These are phyloP conservation scores for Acanthis flammea DNA, from an alignment of 2,797 vertebrate genomes.

Conservation along the genomic window DNA sequence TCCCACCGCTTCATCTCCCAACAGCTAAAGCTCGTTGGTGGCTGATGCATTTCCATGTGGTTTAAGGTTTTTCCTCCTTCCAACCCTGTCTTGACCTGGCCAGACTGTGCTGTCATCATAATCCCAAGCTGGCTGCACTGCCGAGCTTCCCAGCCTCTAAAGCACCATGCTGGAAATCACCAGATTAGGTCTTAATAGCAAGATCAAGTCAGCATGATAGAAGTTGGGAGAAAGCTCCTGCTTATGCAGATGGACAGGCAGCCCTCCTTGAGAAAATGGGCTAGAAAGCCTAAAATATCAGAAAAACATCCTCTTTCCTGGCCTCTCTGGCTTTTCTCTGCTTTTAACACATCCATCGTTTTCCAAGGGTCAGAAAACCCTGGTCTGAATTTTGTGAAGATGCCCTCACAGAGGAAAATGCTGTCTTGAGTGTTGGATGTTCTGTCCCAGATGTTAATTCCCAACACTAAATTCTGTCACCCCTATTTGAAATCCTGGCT, in stretches of 20 bases:
- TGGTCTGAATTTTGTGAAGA: background rate
- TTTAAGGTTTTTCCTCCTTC: background rate
- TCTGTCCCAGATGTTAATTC: background rate
- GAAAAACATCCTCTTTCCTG: background rate
- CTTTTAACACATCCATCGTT: background rate
- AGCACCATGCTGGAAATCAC: background rate
- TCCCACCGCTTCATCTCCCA: background rate
- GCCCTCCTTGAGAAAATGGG: background rate
- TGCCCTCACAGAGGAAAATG: rapidly evolving
- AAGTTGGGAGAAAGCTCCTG: background rate
- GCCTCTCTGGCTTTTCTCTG: background rate
- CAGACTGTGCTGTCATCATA: background rate
- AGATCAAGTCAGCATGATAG: background rate
- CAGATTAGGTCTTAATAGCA: conserved; percentile 57
- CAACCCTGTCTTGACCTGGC: background rate
- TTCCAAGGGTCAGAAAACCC: background rate
- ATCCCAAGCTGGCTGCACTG: background rate
- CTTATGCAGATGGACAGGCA: background rate
- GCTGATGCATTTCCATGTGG: background rate
- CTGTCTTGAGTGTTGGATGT: background rate
- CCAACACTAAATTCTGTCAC: background rate
- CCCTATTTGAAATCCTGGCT: background rate
- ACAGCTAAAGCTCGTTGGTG: rapidly evolving
- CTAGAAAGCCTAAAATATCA: background rate
- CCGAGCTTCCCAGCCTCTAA: background rate